Evolutionary conservation across 2,888 invertebrate species (phyloP).

Genomic region (Dusona sp.): DNA sequence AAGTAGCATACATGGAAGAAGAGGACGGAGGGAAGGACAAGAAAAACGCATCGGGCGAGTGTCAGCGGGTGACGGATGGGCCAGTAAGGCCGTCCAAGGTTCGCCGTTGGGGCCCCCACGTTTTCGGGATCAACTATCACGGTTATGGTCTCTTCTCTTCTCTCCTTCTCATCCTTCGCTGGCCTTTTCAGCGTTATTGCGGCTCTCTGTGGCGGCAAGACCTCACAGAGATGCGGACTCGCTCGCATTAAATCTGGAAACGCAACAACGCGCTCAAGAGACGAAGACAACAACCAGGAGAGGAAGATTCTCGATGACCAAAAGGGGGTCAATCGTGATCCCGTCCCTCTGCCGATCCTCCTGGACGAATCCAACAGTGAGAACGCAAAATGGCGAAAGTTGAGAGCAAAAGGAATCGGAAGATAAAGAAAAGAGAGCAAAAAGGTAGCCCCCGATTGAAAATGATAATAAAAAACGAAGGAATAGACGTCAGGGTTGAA

Average conservation of each 20-base stretch:
- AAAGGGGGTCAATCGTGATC: conserved; percentile 69
- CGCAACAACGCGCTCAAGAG: conserved; percentile 51
- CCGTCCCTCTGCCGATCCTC: conserved; percentile 34
- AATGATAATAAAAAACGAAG: conserved; percentile 46
- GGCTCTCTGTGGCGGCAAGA: conserved; percentile 64
- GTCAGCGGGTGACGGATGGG: conserved; percentile 83
- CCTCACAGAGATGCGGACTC: conserved; percentile 29
- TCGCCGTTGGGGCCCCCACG: conserved; percentile 35
- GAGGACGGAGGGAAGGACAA: conserved; percentile 44
- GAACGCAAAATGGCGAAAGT: conserved; percentile 22
- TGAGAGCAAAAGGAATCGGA: conserved; percentile 14
- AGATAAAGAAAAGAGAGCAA: conserved; percentile 27
- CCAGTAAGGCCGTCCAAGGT: conserved; percentile 76
- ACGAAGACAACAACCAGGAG: conserved; percentile 44
- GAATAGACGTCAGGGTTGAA: conserved; percentile 33
- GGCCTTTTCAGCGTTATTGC: conserved; percentile 55
- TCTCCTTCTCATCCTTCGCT: conserved; percentile 56
- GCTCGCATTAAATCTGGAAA: conserved; percentile 68
- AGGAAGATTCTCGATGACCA: conserved; percentile 57
- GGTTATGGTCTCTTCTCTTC: conserved; percentile 43
- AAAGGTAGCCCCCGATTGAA: conserved; percentile 45
- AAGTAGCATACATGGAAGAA: conserved; percentile 36
- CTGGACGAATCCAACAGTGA: conserved; percentile 36
- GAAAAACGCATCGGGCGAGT: conserved; percentile 73
- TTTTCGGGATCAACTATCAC: conserved; percentile 53